Evolutionary conservation across 2,888 invertebrate species (phyloP).

Genomic region (Deroplatys truncata): DNA sequence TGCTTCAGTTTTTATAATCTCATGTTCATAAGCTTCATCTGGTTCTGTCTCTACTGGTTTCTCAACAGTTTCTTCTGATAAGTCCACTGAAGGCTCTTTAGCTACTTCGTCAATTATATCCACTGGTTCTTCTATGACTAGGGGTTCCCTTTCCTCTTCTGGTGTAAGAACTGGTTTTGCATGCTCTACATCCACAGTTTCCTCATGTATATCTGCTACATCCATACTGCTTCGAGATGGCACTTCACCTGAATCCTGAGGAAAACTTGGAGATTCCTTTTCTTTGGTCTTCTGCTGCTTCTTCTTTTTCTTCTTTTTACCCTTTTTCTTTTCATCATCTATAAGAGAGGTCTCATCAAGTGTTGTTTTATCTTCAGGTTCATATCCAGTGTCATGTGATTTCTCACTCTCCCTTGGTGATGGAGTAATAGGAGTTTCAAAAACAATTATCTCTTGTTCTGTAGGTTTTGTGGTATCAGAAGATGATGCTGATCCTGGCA

Average conservation of each 20-base stretch:
- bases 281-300: constrained; percentile 50
- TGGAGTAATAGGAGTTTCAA: constrained; percentile 40
- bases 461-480: constrained; percentile 53
- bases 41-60: not conserved
- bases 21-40: not conserved
- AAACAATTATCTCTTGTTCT: constrained; percentile 42
- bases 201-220: not conserved
- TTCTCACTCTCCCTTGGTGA: constrained; percentile 43
- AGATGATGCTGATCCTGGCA: constrained; percentile 50
- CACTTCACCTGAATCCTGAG: not conserved
- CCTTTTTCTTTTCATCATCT: constrained; percentile 51
- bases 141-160: not conserved
- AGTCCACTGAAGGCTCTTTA: not conserved
- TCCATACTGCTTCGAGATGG: not conserved
- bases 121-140: not conserved
- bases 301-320: constrained; percentile 46
- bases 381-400: constrained; percentile 64
- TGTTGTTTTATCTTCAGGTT: constrained; percentile 62
- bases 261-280: constrained; percentile 45
- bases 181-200: not conserved
- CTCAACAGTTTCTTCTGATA: not conserved
- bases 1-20: constrained; percentile 34
- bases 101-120: not conserved
- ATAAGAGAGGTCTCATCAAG: constrained; percentile 49
- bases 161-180: not conserved